Base-by-base conservation (phyloP, 2,888 invertebrate species). In the Alsophila aescularia region DNA sequence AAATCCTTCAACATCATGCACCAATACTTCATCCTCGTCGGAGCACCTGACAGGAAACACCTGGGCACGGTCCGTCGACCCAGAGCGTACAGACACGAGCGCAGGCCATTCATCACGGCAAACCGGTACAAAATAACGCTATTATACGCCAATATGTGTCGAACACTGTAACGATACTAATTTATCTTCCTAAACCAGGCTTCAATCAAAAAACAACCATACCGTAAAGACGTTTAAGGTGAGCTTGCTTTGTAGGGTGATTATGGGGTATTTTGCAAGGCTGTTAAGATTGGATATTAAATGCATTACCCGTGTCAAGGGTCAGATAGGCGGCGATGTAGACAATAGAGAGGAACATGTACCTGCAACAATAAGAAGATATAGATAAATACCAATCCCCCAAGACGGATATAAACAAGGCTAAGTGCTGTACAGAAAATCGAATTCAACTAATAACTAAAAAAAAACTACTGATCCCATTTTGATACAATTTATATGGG, bases 141-240 rank as follows among this genome's bases (percentile, higher is more conserved):
- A 57, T 52, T 56, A 58, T 54, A 58, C 47, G 54, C 51, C 58
- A 58, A 62, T 61, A 64, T 60, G 59, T 60, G 60, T 62, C 64
- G 60, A 64, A 64, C 56, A 62, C 54, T 55, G 64, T 60, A 64
- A 49, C 56, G 56, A 60, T 50, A 52, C 59, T 58, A 59, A 64
- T 62, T 60, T 55, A 60, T 64, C 59, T 62, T 58, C 45, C 48
- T 62, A 52, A 50, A 31, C 9, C 27, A n/a, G 27, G 27, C 36
- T 50, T 44, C 53, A 31, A 32, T 36, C 37, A 27, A 42, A 51
- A 52, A 31, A 12, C 37, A 27, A 24, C 58, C 53, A 2, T 62
- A 37, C 31, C 13, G 12, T n/a, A 0, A 27, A n/a, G 13, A 5
- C n/a, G 0, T 0, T 8, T 45, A 45, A 41, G 32, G 50, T 52